Evolutionary conservation across 2,797 vertebrate species (phyloP), one percentile per base, ranked within the genome.

Genomic region (Miopithecus talapoin): DNA sequence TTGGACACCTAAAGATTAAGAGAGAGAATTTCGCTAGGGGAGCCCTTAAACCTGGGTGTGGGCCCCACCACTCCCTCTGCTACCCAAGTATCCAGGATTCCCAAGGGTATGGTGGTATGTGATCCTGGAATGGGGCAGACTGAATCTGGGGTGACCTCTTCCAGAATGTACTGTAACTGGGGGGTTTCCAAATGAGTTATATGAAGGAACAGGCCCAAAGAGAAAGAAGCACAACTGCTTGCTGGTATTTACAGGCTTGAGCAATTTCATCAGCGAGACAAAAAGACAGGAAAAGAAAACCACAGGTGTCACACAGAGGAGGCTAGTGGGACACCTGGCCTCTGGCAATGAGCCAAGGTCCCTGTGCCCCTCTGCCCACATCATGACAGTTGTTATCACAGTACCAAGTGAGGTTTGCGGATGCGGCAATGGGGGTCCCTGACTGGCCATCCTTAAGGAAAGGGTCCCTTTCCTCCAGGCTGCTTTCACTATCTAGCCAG

Each of bases 51-150:
- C 39, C 78, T 33, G 24, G 22, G 57, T 19, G 5, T 17, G 41
- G 59, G 41, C 36, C n/a, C 5, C 13, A 19, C 59, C 1, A n/a
- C 36, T 41, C 2, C 41, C 41, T 19, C 24, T 0, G 2, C 8
- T 28, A 79, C 55, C 21, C 22, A 50, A 81, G n/a, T 6, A 36
- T n/a, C 36, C 8, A 33, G 64, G n/a, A 64, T 50, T 36, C 39
- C 41, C 33, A 59, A 59, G 48, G 79, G 70, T 24, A 36, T 2
- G 3, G 28, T 8, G 22, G 11, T 10, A n/a, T 43, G 13, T 17
- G 30, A 36, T 53, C 36, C n/a, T 19, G 19, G 86, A 85, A 26
- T 57, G 41, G n/a, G 17, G 2, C 57, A 46, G 12, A 59, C 16
- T 8, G 24, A 46, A 41, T 36, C 17, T 2, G 9, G 30, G 30